Percentiles rank a stretch among this genome's conserved stretches.
Conservation (phyloP, 2,888 invertebrate species). For the Rhorus exstirpatorius region DNA sequence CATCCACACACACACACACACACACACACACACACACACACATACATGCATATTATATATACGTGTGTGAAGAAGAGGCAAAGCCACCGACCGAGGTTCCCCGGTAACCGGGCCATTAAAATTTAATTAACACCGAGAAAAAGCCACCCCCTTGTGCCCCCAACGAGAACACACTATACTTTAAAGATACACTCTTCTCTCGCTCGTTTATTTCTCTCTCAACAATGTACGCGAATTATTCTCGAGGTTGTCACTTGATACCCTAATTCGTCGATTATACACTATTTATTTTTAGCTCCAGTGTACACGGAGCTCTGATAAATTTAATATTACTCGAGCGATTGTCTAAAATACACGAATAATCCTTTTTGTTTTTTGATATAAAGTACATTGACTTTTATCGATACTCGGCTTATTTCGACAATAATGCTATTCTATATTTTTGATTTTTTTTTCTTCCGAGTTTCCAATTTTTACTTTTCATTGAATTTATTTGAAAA, state of each 20-base stretch:
- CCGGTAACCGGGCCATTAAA: conserved; percentile 69
- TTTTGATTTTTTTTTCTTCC: too few relatives aligned
- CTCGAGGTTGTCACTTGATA: not conserved
- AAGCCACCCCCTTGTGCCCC: conserved; percentile 30
- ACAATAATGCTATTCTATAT: too few relatives aligned
- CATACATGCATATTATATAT: not conserved
- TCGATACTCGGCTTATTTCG: too few relatives aligned
- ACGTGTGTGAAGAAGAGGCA: conserved; percentile 11
- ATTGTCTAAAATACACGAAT: not conserved
- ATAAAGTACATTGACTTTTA: not conserved
- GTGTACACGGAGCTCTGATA: not conserved
- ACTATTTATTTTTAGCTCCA: not conserved
- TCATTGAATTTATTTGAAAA: not conserved
- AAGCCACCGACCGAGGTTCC: conserved; percentile 36
- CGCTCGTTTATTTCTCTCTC: conserved; percentile 37
- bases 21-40: not conserved
- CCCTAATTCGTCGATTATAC: conserved; percentile 16
- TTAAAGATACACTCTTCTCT: too few relatives aligned
- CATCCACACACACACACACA: not conserved
- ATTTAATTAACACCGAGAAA: conserved; percentile 74
- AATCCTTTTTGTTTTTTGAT: not conserved
- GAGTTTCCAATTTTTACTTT: not conserved
- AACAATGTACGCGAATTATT: conserved; percentile 17
- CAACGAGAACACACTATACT: conserved; percentile 37
- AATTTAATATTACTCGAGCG: not conserved